Conservation (phyloP, 2,797 vertebrate species). For the Macrochelys suwanniensis region DNA sequence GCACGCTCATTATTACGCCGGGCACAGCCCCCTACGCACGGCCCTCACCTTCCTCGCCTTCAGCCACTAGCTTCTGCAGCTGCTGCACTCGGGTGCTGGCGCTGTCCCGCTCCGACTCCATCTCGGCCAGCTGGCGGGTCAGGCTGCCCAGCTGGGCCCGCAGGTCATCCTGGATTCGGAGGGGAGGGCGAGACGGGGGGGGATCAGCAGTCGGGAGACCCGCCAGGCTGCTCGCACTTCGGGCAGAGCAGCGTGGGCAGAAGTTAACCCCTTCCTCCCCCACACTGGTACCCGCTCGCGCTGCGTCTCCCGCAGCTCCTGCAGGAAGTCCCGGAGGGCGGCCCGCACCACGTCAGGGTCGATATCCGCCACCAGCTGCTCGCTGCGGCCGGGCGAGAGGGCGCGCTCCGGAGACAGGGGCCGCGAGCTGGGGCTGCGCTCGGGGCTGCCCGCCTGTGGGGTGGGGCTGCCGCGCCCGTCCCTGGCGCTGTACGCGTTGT, state of each 20-base stretch:
- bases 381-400: slow-evolving; percentile 65
- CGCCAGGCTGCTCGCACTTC: background rate
- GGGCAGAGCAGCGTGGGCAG: background rate
- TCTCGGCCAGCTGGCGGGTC: slow-evolving; percentile 85
- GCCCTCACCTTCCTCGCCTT: slow-evolving; percentile 87
- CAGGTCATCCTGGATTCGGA: slow-evolving; percentile 85
- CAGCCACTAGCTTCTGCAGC: slow-evolving; percentile 86
- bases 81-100: slow-evolving; percentile 81
- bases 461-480: slow-evolving; percentile 57
- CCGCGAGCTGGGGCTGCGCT: slow-evolving; percentile 78
- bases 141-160: slow-evolving; percentile 81
- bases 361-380: slow-evolving; percentile 77
- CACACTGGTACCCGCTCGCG: slow-evolving; percentile 85
- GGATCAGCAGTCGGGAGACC: background rate
- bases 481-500: background rate
- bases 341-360: slow-evolving; percentile 88
- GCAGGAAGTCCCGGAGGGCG: slow-evolving; percentile 90
- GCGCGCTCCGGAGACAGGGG: slow-evolving; percentile 81
- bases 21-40: accelerated
- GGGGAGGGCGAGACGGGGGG: accelerated
- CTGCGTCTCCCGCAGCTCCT: slow-evolving; percentile 89
- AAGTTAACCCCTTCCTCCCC: background rate
- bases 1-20: accelerated
- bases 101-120: slow-evolving; percentile 82
- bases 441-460: slow-evolving; percentile 75